These are phyloP conservation scores for Venturia canescens DNA, from an alignment of 1,140 invertebrate species.

Conservation along the genomic window DNA sequence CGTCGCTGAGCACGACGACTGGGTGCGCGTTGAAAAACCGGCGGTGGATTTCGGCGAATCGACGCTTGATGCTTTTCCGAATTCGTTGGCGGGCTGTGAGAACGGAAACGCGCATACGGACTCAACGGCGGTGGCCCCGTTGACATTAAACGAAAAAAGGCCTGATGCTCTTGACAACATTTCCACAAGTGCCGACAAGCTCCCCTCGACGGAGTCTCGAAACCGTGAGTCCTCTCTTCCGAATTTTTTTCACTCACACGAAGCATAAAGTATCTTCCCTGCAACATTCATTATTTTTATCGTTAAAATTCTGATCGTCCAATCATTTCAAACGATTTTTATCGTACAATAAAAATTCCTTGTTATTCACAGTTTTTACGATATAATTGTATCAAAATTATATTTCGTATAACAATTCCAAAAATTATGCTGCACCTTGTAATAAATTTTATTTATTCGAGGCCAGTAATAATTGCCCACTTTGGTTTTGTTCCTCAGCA, in stretches of 20 bases:
- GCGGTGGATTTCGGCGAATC: conserved; percentile 81
- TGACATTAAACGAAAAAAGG: conserved; percentile 94
- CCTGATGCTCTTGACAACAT: conserved; percentile 98
- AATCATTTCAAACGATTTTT: conserved; percentile 22
- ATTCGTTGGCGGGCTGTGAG: conserved; percentile 79
- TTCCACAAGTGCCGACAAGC: conserved; percentile 99
- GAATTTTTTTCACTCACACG: conserved; percentile 97
- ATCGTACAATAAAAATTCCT: too few species aligned
- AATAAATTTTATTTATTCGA: conserved; percentile 96
- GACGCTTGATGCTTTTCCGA: conserved; percentile 76
- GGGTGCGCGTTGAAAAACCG: conserved; percentile 91
- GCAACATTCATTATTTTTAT: conserved; percentile 29
- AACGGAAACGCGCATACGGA: conserved; percentile 81
- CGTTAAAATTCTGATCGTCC: too few species aligned
- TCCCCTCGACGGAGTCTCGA: conserved; percentile 94
- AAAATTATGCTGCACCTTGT: conserved; percentile 80
- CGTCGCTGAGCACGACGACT: conserved; percentile 90
- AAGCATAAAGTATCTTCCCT: conserved; percentile 96
- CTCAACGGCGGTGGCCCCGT: conserved; percentile 74
- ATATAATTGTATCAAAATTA: too few species aligned
- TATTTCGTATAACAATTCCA: neutral
- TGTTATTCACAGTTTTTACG: too few species aligned
- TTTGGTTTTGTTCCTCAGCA: conserved; percentile 96
- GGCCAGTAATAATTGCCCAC: conserved; percentile 99
- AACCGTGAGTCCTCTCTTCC: conserved; percentile 96